These are phyloP conservation scores for Phengaris alcon DNA, from an alignment of 2,888 invertebrate genomes.

Conservation along the genomic window DNA sequence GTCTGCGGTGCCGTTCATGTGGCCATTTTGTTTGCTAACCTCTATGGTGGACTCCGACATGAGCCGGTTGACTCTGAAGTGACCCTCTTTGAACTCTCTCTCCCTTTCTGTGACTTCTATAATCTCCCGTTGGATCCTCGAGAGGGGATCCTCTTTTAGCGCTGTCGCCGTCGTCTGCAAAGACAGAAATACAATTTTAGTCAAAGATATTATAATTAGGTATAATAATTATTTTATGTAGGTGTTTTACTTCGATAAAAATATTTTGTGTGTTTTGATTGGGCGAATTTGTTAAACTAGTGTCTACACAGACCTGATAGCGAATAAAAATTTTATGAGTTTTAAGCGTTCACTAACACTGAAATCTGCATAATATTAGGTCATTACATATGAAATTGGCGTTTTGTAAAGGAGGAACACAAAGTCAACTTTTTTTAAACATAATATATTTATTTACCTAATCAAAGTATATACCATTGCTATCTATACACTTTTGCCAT, in stretches of 20 bases:
- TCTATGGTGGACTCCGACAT: constrained; percentile 72
- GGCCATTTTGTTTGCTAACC: constrained; percentile 70
- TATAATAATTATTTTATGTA: no score
- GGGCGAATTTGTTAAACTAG: no score
- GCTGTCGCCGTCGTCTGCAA: constrained; percentile 76
- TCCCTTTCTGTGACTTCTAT: constrained; percentile 91
- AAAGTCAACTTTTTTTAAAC: no score
- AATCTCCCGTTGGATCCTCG: constrained; percentile 93
- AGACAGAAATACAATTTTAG: constrained; percentile 41
- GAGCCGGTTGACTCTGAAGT: constrained; percentile 68
- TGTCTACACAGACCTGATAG: not conserved
- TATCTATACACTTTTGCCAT: no score
- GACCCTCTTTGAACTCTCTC: constrained; percentile 85
- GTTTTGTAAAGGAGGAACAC: no score
- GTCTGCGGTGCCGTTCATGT: constrained; percentile 60
- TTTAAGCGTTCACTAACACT: constrained; percentile 5
- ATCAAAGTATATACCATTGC: no score
- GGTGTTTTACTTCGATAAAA: not conserved
- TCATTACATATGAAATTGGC: no score
- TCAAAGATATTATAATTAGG: constrained; percentile 7
- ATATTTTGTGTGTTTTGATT: not conserved
- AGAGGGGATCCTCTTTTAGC: constrained; percentile 85
- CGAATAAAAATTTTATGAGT: not conserved
- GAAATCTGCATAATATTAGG: not conserved
- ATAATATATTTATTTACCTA: no score